A percentile compares a stretch with the other conserved stretches of the same genome.
Conservation (phyloP, 1,140 invertebrate species). For the Scylla paramamosain region DNA sequence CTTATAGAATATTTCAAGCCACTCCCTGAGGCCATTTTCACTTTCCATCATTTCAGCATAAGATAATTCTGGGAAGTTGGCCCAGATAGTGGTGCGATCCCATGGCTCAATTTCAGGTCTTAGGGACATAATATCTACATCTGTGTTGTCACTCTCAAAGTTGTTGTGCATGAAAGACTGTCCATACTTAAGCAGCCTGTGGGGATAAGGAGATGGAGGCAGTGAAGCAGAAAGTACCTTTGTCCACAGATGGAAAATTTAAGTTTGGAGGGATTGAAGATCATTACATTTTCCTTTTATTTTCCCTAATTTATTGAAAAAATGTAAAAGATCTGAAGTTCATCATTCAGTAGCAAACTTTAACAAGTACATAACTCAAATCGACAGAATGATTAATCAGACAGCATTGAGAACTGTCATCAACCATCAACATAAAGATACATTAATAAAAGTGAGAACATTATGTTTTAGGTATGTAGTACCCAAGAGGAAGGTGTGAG, state of each 20-base stretch:
- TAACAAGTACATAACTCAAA: too few species aligned
- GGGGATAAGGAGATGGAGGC: background rate
- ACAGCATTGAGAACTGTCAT: too few species aligned
- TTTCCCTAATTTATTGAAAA: too few species aligned
- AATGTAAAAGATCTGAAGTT: too few species aligned
- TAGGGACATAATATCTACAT: constrained; percentile 68
- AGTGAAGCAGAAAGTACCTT: background rate
- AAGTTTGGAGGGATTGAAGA: too few species aligned
- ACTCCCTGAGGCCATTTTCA: constrained; percentile 79
- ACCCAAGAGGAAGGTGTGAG: too few species aligned
- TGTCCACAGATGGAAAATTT: background rate
- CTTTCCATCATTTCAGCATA: constrained; percentile 79
- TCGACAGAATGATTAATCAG: too few species aligned
- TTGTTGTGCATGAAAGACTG: constrained; percentile 79
- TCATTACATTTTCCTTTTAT: too few species aligned
- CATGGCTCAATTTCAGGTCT: constrained; percentile 78
- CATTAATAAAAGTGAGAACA: too few species aligned
- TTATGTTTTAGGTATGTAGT: too few species aligned
- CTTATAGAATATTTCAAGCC: constrained; percentile 80
- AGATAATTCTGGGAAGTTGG: constrained; percentile 79
- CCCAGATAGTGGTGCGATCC: constrained; percentile 79
- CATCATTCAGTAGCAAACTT: too few species aligned
- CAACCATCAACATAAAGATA: too few species aligned
- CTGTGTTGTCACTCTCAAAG: constrained; percentile 78
- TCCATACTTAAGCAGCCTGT: constrained; percentile 80